Evolutionary conservation across 2,888 invertebrate species (phyloP).

Genomic region (Acronicta psi): DNA sequence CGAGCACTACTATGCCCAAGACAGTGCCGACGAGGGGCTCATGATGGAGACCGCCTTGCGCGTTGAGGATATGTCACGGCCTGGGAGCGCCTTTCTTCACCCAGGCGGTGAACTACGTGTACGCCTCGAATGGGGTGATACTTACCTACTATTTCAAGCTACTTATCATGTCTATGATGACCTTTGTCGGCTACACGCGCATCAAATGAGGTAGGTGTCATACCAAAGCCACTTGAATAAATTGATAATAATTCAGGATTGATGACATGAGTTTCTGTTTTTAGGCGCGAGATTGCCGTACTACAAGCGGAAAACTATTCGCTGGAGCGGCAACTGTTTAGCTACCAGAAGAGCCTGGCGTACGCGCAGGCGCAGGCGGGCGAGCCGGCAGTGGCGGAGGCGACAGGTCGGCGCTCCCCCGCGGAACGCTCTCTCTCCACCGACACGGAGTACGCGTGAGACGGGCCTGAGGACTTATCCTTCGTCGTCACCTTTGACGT

Average conservation of each 20-base stretch:
- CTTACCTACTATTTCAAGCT: slow-evolving; percentile 93
- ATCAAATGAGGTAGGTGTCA: slow-evolving; percentile 93
- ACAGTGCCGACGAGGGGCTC: slow-evolving; percentile 93
- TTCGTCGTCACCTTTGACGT: slow-evolving; percentile 64
- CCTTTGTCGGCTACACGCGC: slow-evolving; percentile 93
- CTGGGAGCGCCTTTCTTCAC: slow-evolving; percentile 92
- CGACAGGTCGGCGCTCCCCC: slow-evolving; percentile 81
- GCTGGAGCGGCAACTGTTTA: slow-evolving; percentile 94
- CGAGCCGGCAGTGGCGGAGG: slow-evolving; percentile 80
- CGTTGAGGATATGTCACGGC: slow-evolving; percentile 92
- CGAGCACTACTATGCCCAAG: slow-evolving; percentile 94
- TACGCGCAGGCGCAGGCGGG: slow-evolving; percentile 91
- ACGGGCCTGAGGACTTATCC: slow-evolving; percentile 60
- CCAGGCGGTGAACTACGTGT: slow-evolving; percentile 92
- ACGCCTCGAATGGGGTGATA: slow-evolving; percentile 95
- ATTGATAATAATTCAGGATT: not conserved
- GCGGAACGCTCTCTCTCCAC: slow-evolving; percentile 91
- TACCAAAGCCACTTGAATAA: not conserved
- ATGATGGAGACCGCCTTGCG: slow-evolving; percentile 94
- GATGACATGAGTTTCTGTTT: slow-evolving; percentile 56
- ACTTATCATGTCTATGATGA: slow-evolving; percentile 95
- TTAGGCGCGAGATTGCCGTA: slow-evolving; percentile 93
- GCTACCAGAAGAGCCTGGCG: slow-evolving; percentile 94
- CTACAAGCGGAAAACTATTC: slow-evolving; percentile 95
- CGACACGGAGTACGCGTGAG: slow-evolving; percentile 93